Conservation (phyloP, 2,113 vertebrate species). For the Cephalopholis sonnerati region DNA sequence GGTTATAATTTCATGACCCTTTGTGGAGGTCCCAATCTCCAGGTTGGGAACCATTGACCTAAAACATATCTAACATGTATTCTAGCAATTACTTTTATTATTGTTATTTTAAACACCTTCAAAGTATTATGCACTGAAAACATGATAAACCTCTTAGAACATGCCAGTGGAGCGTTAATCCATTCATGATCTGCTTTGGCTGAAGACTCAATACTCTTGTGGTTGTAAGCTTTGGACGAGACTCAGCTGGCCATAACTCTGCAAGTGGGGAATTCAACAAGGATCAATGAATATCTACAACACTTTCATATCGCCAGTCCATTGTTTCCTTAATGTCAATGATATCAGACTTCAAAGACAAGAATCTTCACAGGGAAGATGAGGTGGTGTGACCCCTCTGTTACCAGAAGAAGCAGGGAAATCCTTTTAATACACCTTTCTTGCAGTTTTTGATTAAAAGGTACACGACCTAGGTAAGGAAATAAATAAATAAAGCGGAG, state of each 20-base stretch:
- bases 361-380: constrained; percentile 43
- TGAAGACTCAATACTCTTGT: constrained; percentile 2
- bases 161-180: not conserved
- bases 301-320: constrained; percentile 45
- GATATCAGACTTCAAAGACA: constrained; percentile 66
- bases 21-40: too few species aligned
- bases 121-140: not conserved
- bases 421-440: constrained; percentile 56
- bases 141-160: not conserved
- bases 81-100: not conserved
- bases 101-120: not conserved
- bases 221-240: constrained; percentile 14
- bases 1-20: not conserved
- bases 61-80: not conserved
- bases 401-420: constrained; percentile 28
- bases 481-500: constrained; percentile 65
- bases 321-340: constrained; percentile 57
- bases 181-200: constrained; percentile 23
- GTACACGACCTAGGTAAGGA: constrained; percentile 42
- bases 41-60: not conserved
- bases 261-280: constrained; percentile 30
- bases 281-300: constrained; percentile 43
- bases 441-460: constrained; percentile 66
- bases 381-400: constrained; percentile 45
- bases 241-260: not conserved